Base-by-base conservation (phyloP, 2,797 vertebrate genomes). In the Lepus oiostolus region DNA sequence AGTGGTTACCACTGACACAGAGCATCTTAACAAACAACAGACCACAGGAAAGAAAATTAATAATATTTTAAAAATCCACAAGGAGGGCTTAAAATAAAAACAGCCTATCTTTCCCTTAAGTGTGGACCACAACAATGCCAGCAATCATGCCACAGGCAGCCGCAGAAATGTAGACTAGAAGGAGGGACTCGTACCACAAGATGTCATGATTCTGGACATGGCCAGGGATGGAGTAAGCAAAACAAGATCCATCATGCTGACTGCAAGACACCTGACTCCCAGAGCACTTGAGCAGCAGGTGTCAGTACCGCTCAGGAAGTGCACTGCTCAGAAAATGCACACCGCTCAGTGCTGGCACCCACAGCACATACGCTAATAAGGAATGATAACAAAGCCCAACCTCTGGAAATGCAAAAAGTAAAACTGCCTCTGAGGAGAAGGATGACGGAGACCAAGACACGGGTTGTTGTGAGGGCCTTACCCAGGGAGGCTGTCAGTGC, bases 401-500 rank as follows among this genome's bases (percentile, higher is more conserved):
- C 14, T 76, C 79, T 80, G 24, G 52, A 62, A 70, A 2, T 60
- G 60, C 38, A 58, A 87, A 35, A 22, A 14, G 35, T 14, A 47
- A 8, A 54, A 28, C 32, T 84, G 54, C 10, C 21, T 87, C 21
- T 65, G 28, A 22, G 22, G 38, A 9, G 71, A 47, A 32, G 35
- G 7, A 16, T 4, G n/a, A n/a, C 1, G 38, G 42, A 63, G n/a
- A 47, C 13, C 50, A 42, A 10, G 47, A 76, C 26, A 54, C 16
- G 47, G 24, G 62, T 16, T 10, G 19, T 58, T 26, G 3, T 30
- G 16, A 60, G n/a, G 82, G 24, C 62, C 97, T 97, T 95, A 97
- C 97, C 96, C 75, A 97, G 30, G 0, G 94, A 97, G 12, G 92
- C 50, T 4, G 94, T 70, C 0, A 86, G 95, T 26, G 63, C 87